phyloP scores from a whole-genome alignment of 2,888 invertebrate species.

The Argyresthia goedartella region DNA sequence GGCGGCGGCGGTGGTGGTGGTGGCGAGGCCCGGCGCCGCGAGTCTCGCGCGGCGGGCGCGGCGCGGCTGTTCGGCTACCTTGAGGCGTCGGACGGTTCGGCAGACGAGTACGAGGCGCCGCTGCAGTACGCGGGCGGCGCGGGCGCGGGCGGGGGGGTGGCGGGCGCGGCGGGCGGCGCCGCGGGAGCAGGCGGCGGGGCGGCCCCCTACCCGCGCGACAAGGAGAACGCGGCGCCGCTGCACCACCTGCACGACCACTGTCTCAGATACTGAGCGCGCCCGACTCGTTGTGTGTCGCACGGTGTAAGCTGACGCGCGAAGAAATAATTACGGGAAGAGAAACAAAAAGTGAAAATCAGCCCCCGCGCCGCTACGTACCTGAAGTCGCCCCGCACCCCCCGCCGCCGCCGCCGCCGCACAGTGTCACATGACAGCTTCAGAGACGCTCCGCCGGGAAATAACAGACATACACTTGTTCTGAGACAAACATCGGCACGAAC shows the following conservation, averaged over 20 bases:
- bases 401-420: no score
- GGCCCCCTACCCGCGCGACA: slow-evolving; percentile 44
- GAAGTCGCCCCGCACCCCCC: no score
- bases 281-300: no score
- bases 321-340: no score
- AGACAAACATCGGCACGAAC: no score
- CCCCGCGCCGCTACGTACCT: no score
- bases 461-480: no score
- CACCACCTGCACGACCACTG: slow-evolving; percentile 55
- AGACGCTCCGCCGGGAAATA: no score
- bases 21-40: slow-evolving; percentile 13
- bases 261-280: slow-evolving; percentile 58
- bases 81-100: slow-evolving; percentile 81
- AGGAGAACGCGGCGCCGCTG: slow-evolving; percentile 56
- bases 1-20: slow-evolving; percentile 12
- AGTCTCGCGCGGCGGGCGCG: slow-evolving; percentile 57
- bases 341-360: no score
- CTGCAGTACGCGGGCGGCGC: slow-evolving; percentile 24
- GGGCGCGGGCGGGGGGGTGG: slow-evolving; percentile 4
- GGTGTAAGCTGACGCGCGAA: no score
- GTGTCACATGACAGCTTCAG: no score
- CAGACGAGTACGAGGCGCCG: slow-evolving; percentile 57
- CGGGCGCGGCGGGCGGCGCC: slow-evolving; percentile 11
- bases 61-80: slow-evolving; percentile 79
- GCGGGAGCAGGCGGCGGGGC: no score